A percentile compares a stretch with the other conserved stretches of the same genome.
These are phyloP conservation scores for Drosophila nr. medialis DNA, from an alignment of 2,888 invertebrate species.

Conservation along the genomic window DNA sequence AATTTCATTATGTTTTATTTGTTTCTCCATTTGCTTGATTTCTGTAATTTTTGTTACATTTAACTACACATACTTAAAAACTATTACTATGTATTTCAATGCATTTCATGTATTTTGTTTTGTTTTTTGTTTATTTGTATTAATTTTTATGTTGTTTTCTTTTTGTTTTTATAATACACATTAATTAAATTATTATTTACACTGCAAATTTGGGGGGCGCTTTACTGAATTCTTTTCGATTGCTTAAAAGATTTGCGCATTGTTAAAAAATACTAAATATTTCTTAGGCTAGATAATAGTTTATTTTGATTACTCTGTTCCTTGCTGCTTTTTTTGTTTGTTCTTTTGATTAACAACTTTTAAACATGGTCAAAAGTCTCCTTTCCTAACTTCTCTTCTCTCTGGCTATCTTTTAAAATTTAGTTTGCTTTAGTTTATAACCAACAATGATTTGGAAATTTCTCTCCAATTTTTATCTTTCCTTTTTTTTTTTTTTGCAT, in stretches of 20 bases:
- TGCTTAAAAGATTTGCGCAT: slow-evolving; percentile 12
- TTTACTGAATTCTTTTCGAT: slow-evolving; percentile 2
- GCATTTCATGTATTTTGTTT: slow-evolving; percentile 39
- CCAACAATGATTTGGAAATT: slow-evolving; percentile 20
- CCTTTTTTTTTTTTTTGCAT: slow-evolving; percentile 42
- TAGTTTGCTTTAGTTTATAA: slow-evolving; percentile 22
- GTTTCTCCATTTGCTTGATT: slow-evolving; percentile 56
- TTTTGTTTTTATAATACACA: slow-evolving; percentile 46
- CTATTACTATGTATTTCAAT: slow-evolving; percentile 47
- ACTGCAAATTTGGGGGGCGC: slow-evolving; percentile 31
- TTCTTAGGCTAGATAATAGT: slow-evolving; percentile 64
- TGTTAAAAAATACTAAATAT: slow-evolving; percentile 50
- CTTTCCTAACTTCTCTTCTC: background rate
- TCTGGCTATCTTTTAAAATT: slow-evolving; percentile 20
- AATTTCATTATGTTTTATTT: slow-evolving; percentile 79
- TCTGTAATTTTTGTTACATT: slow-evolving; percentile 76
- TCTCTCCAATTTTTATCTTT: background rate
- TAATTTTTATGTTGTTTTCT: slow-evolving; percentile 1
- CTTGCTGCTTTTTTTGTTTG: slow-evolving; percentile 30
- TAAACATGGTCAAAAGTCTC: slow-evolving; percentile 37
- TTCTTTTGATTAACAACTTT: slow-evolving; percentile 51
- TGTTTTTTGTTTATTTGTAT: slow-evolving; percentile 3
- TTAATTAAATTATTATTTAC: slow-evolving; percentile 54
- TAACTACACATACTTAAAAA: slow-evolving; percentile 82
- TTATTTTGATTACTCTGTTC: slow-evolving; percentile 76